Percentiles rank a stretch among this genome's conserved stretches.
Evolutionary conservation across 2,888 invertebrate genomes (phyloP).

Genomic region (Dyspetes luteomarginatus): DNA sequence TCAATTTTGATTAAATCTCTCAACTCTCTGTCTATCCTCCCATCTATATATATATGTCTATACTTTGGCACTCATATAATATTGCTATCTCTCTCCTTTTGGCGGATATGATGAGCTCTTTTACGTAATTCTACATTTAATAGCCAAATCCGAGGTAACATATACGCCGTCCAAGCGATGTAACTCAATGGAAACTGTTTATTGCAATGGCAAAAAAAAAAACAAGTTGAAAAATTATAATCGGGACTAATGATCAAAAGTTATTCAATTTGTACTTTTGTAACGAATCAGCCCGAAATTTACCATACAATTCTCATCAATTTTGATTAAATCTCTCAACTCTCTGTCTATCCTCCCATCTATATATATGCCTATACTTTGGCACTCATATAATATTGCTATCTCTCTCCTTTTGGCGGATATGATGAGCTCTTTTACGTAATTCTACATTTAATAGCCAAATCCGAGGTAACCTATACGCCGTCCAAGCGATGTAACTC

Average conservation of each 20-base stretch:
- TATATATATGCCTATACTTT: conserved; percentile 49
- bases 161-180: neutral
- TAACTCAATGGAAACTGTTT: too few relatives aligned
- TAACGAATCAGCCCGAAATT: too few relatives aligned
- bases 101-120: conserved; percentile 60
- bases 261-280: too few relatives aligned
- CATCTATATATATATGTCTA: conserved; percentile 56
- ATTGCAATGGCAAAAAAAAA: too few relatives aligned
- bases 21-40: conserved; percentile 58
- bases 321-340: too few relatives aligned
- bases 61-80: conserved; percentile 47
- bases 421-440: conserved; percentile 56
- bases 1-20: too few relatives aligned
- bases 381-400: conserved; percentile 52
- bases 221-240: too few relatives aligned
- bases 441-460: conserved; percentile 17
- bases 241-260: too few relatives aligned
- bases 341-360: conserved; percentile 60
- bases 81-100: conserved; percentile 55
- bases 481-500: neutral
- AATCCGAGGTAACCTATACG: neutral
- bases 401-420: conserved; percentile 52
- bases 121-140: conserved; percentile 27
- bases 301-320: too few relatives aligned
- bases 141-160: neutral